Conservation (phyloP, 2,113 vertebrate genomes). For the Seriola aureovittata region DNA sequence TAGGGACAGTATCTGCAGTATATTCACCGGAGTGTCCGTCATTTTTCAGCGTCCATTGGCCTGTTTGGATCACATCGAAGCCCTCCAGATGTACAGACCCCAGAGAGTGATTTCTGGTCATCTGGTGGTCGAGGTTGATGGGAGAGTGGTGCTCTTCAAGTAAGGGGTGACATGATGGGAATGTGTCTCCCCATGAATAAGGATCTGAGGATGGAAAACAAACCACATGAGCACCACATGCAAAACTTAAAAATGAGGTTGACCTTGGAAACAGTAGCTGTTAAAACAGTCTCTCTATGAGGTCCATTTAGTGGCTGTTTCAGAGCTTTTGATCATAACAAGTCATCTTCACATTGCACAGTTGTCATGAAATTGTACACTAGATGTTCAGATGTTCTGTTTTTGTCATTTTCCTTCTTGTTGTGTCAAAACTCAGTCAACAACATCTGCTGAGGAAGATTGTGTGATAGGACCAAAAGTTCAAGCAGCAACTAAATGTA, state of each 20-base stretch:
- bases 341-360: too few species aligned
- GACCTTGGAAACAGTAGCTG: too few species aligned
- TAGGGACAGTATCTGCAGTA: rapidly evolving
- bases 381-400: neutral
- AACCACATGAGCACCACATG: neutral
- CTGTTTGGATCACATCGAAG: slow-evolving; percentile 81
- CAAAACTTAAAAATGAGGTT: too few species aligned
- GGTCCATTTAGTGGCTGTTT: too few species aligned
- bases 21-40: slow-evolving; percentile 87
- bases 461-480: too few species aligned
- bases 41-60: slow-evolving; percentile 86
- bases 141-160: slow-evolving; percentile 86
- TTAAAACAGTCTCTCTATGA: neutral
- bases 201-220: slow-evolving; percentile 60
- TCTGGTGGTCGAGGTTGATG: slow-evolving; percentile 84
- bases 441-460: too few species aligned
- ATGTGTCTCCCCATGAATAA: slow-evolving; percentile 77
- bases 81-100: slow-evolving; percentile 85
- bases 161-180: slow-evolving; percentile 70
- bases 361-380: too few species aligned
- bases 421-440: too few species aligned
- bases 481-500: too few species aligned
- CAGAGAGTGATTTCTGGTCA: slow-evolving; percentile 76
- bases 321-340: too few species aligned
- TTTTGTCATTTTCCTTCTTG: neutral